Base-by-base conservation (phyloP, 2,888 invertebrate species). In the Craniophora ligustri region DNA sequence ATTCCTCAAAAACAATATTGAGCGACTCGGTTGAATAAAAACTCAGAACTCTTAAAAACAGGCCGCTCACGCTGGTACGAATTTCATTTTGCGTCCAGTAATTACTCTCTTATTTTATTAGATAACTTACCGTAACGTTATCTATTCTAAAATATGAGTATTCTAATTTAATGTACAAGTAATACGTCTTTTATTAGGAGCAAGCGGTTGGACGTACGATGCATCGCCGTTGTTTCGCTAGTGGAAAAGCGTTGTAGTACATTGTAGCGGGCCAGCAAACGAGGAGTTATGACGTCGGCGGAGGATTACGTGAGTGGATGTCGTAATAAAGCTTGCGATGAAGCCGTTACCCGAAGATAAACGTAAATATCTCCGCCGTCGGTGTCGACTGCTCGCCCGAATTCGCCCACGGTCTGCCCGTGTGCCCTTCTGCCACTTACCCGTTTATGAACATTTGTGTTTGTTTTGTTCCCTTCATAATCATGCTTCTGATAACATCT, bases 251-350 rank as follows among this genome's bases (percentile, higher is more conserved):
- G 78, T 79, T 88, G 86, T 88, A 88, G 85, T 86, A 91, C 91
- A 90, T 87, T 91, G 91, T 91, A 90, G 82, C 86, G 82, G 79
- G 81, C 81, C 85, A 85, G 86, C 89, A 92, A 92, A 93, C 91
- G 89, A 92, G 91, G 85, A 92, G 91, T 93, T 93, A 93, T 93
- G 92, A 92, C 89, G 88, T 86, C 86, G 86, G 81, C 86, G 86
- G 90, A 89, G 91, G 92, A 92, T 92, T 92, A 93, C 92, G 92
- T 92, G 92, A 93, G 93, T 92, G 92, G 93, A 92, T 92, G 92
- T 89, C 88, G 92, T 92, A 92, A 93, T 93, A 93, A 92, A 93
- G 93, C 92, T 92, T 90, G 92, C 91, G 91, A 92, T 93, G 92
- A 92, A 92, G 92, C 91, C 91, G 91, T 92, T 92, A 91, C 88